phyloP scores from a whole-genome alignment of 2,113 vertebrate species.

The Lepidothrix coronata region DNA sequence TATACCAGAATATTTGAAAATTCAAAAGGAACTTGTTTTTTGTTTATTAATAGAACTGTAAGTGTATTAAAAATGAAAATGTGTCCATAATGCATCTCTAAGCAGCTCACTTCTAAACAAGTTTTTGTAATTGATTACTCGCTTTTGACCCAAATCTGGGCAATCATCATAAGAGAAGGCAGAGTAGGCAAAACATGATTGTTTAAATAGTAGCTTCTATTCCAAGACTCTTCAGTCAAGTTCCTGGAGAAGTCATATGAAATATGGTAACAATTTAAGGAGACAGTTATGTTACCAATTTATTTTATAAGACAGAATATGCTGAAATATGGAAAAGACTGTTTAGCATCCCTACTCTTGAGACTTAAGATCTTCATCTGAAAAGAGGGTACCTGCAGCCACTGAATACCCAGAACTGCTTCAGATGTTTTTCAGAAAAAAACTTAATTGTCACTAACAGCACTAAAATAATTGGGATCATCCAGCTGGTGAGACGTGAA shows the following conservation, averaged over 20 bases:
- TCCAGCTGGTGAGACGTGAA: not conserved
- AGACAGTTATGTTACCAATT: not conserved
- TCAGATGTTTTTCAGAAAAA: not conserved
- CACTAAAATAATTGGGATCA: not conserved
- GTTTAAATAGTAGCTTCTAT: not conserved
- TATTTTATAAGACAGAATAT: not conserved
- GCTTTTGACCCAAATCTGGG: not conserved
- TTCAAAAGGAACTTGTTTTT: not conserved
- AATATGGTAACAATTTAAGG: not conserved
- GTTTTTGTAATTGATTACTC: not conserved
- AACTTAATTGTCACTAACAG: not conserved
- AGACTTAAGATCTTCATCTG: not conserved
- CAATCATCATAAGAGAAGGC: not conserved
- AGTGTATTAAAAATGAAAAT: not conserved
- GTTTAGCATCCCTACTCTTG: not conserved
- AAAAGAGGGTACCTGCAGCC: not conserved
- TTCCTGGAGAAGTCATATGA: not conserved
- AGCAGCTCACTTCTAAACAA: not conserved
- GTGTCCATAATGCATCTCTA: not conserved
- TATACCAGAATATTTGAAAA: constrained; percentile 2
- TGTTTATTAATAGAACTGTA: not conserved
- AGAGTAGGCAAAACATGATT: not conserved
- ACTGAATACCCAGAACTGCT: not conserved
- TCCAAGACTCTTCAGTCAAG: not conserved
- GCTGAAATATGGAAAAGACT: not conserved